Conservation (phyloP, 2,888 invertebrate genomes). For the Schizaphis graminum region DNA sequence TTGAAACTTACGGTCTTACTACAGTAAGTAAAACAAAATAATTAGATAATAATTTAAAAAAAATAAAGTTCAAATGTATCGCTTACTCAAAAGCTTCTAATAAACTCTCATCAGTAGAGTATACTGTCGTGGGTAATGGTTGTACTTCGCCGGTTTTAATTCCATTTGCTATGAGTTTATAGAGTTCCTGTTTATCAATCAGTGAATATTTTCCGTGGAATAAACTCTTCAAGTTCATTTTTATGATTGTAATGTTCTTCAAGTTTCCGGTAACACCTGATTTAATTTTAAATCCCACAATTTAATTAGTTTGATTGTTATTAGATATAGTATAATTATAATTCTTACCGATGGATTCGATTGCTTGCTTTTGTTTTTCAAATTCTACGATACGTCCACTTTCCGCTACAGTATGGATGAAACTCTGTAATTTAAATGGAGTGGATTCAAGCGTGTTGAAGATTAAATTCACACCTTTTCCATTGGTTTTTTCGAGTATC, state of each 20-base stretch:
- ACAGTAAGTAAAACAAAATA: neutral
- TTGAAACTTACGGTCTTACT: slow-evolving; percentile 71
- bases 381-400: slow-evolving; percentile 64
- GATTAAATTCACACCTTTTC: slow-evolving; percentile 93
- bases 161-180: slow-evolving; percentile 59
- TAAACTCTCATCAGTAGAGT: slow-evolving; percentile 43
- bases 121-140: slow-evolving; percentile 60
- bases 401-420: slow-evolving; percentile 55
- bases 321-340: neutral
- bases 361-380: slow-evolving; percentile 50
- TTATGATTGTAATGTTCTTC: slow-evolving; percentile 60
- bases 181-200: slow-evolving; percentile 47
- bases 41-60: neutral
- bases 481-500: slow-evolving; percentile 85
- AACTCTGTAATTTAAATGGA: slow-evolving; percentile 53
- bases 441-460: slow-evolving; percentile 91
- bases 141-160: slow-evolving; percentile 62
- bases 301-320: neutral
- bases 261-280: slow-evolving; percentile 66
- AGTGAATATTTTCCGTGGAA: slow-evolving; percentile 59
- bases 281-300: neutral
- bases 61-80: neutral
- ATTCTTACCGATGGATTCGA: slow-evolving; percentile 58
- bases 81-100: slow-evolving; percentile 62
- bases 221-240: slow-evolving; percentile 57